Evolutionary conservation across 2,888 invertebrate species (phyloP).

Genomic region (Noctua comes): DNA sequence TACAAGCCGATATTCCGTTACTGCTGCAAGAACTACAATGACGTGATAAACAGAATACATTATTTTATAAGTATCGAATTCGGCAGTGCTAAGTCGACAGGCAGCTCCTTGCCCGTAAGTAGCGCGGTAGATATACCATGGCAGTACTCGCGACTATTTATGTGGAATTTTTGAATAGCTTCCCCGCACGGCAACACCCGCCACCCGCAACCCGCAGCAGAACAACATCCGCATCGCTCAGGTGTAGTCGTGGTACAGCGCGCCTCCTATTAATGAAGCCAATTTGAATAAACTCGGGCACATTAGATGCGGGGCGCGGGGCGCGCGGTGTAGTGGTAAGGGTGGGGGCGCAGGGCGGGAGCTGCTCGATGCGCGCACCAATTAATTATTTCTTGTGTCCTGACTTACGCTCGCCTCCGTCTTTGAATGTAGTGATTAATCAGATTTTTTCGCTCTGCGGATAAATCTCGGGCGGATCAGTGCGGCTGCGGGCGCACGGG

Average conservation of each 20-base stretch:
- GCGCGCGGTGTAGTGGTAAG: conserved; percentile 53
- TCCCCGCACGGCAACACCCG: neutral
- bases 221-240: conserved; percentile 23
- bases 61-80: conserved; percentile 6
- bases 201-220: conserved; percentile 1
- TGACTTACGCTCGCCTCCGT: conserved; percentile 83
- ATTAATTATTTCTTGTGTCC: conserved; percentile 85
- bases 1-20: neutral
- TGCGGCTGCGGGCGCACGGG: conserved; percentile 48
- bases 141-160: neutral
- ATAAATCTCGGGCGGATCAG: conserved; percentile 77
- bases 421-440: conserved; percentile 85
- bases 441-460: conserved; percentile 79
- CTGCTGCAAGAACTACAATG: neutral
- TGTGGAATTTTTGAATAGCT: neutral
- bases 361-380: conserved; percentile 64
- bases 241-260: conserved; percentile 19
- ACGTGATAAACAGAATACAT: neutral
- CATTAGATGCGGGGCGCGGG: conserved; percentile 59
- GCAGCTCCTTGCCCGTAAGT: neutral
- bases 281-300: conserved; percentile 77
- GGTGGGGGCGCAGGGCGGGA: conserved; percentile 3
- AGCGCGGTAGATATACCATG: neutral
- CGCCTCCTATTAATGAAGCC: conserved; percentile 74
- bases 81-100: neutral